Base-by-base conservation (phyloP, 2,797 vertebrate species). In the Scomberomorus guttatus region DNA sequence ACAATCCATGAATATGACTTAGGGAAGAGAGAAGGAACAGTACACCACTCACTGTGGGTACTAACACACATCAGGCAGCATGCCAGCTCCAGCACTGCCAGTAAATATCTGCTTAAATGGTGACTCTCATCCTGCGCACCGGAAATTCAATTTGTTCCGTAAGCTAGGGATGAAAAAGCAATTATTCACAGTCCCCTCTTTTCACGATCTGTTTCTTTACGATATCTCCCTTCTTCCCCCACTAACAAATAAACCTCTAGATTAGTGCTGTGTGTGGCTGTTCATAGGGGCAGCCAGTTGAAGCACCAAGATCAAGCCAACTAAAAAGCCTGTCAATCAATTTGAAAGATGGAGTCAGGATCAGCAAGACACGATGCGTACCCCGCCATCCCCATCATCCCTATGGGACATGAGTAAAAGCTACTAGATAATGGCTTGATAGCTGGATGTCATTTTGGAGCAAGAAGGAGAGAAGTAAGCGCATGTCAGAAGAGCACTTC, bases 111-210 rank as follows among this genome's bases (percentile, higher is more conserved):
- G 94, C 92, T 92, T 93, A 94, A 95, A 95, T 65, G 79, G 87
- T 48, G 88, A 92, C 93, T 92, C 90, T 94, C 90, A 89, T 92
- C 91, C 83, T 72, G 89, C 79, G 85, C 88, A 92, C 88, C 87
- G 89, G 93, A 94, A 93, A 96, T 95, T 94, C 92, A 95, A 95
- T 95, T 95, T 95, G 94, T 95, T 94, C 93, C 89, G 72, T 94
- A 94, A 94, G 91, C 91, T 77, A 9, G 84, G 92, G 93, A 94
- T 94, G 90, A 95, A 95, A 94, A 94, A 92, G 92, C 93, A 95
- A 95, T 95, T 95, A 95, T 94, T 95, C 93, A 94, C 93, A 93
- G 91, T 90, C 86, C 86, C 81, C 82, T 91, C 88, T 93, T 90
- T 92, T 93, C 91, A 92, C 82, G 87, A 95, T 94, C 94, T 95